Conservation (phyloP, 2,113 vertebrate genomes). For the Salminus brasiliensis region DNA sequence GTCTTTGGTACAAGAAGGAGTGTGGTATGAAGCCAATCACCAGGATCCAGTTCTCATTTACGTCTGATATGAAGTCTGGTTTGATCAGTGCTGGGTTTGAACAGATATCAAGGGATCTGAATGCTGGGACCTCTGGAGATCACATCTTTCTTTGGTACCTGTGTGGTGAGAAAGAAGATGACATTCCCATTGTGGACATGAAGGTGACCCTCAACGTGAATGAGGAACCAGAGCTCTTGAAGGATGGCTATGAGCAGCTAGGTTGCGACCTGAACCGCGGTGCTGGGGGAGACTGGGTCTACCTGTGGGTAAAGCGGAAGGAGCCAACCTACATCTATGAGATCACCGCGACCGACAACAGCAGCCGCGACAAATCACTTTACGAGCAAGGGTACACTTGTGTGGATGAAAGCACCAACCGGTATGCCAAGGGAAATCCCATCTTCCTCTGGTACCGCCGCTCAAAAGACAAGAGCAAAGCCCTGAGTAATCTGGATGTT, state of each 20-base stretch:
- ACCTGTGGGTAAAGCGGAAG: slow-evolving; percentile 36
- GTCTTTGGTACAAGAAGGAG: slow-evolving; percentile 2
- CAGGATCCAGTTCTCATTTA: slow-evolving; percentile 14
- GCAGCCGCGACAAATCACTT: neutral
- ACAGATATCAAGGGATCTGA: neutral
- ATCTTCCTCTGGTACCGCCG: slow-evolving; percentile 38
- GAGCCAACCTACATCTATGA: slow-evolving; percentile 23
- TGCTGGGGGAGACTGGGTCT: neutral
- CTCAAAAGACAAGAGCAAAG: slow-evolving; percentile 6
- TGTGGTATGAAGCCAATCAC: neutral
- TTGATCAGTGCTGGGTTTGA: neutral
- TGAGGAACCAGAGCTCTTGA: slow-evolving; percentile 15
- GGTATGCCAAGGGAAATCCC: neutral
- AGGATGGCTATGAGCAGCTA: slow-evolving; percentile 26
- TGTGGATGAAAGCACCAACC: slow-evolving; percentile 35
- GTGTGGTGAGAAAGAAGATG: slow-evolving; percentile 15
- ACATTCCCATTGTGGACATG: slow-evolving; percentile 11
- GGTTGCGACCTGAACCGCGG: slow-evolving; percentile 32
- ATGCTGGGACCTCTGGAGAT: neutral
- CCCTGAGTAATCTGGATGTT: slow-evolving; percentile 5
- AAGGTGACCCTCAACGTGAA: neutral
- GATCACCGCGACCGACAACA: neutral
- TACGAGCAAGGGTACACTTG: slow-evolving; percentile 31
- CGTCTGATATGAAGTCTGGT: neutral
- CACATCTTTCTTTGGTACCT: slow-evolving; percentile 5